These are phyloP conservation scores for Physeter macrocephalus DNA, from an alignment of 2,113 vertebrate species.

Conservation along the genomic window DNA sequence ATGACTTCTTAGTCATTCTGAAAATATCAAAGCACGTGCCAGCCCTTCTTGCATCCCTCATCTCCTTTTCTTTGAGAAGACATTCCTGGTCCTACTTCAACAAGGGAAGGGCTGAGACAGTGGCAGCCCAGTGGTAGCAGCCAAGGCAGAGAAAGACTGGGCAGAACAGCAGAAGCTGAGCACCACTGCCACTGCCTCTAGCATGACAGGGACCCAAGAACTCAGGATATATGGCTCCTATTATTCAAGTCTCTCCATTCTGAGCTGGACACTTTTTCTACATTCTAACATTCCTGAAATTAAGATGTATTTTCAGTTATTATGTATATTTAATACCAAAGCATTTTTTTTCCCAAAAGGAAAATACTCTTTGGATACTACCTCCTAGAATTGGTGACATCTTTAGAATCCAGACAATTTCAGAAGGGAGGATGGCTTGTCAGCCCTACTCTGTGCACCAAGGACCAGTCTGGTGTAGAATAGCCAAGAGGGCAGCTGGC, in stretches of 20 bases:
- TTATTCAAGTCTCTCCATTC: neutral
- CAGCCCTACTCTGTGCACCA: neutral
- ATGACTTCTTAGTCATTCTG: neutral
- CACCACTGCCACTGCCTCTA: accelerated
- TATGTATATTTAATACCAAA: neutral
- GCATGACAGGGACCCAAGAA: neutral
- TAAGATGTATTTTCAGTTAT: neutral
- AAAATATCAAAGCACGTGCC: neutral
- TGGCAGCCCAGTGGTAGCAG: accelerated
- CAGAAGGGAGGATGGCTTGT: neutral
- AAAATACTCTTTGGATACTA: neutral
- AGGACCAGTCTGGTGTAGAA: neutral
- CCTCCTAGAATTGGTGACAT: neutral
- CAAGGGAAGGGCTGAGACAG: neutral
- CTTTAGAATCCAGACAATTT: neutral
- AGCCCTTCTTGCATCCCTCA: neutral
- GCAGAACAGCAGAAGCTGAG: neutral
- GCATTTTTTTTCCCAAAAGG: neutral
- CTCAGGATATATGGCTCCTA: neutral
- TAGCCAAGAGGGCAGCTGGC: neutral
- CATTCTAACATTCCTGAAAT: neutral
- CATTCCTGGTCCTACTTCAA: neutral
- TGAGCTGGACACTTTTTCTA: neutral
- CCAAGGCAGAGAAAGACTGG: neutral
- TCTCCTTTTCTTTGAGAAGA: neutral